Conservation (phyloP, 2,797 vertebrate genomes). For the Decapterus maruadsi region DNA sequence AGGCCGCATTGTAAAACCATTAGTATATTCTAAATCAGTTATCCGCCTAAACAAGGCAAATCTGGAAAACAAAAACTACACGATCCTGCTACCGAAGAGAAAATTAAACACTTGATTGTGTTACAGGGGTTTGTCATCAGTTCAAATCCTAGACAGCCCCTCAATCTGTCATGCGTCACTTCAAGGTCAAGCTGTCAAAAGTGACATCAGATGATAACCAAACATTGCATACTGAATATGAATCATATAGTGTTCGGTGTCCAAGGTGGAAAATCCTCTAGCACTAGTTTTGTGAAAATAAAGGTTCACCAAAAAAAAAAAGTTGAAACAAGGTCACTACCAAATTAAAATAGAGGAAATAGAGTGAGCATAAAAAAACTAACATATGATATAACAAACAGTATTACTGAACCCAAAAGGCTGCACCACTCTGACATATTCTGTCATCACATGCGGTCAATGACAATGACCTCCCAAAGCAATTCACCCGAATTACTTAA, state of each 20-base stretch:
- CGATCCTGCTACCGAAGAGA: not conserved
- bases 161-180: slow-evolving; percentile 1
- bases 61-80: not conserved
- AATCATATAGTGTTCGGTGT: not conserved
- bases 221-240: slow-evolving; percentile 3
- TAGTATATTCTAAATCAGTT: not conserved
- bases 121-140: not conserved
- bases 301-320: slow-evolving; percentile 1
- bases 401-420: not conserved
- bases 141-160: slow-evolving; percentile 2
- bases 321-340: not conserved
- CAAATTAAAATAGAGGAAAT: not conserved
- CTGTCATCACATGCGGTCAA: too few relatives aligned
- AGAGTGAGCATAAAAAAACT: not conserved
- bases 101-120: not conserved
- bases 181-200: not conserved
- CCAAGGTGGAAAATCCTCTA: not conserved
- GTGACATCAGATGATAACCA: slow-evolving; percentile 2
- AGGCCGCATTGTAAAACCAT: not conserved
- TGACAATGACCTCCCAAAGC: too few relatives aligned
- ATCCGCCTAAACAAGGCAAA: not conserved
- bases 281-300: not conserved
- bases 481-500: too few relatives aligned
- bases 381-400: not conserved
- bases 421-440: not conserved